Percentiles rank a stretch among this genome's conserved stretches.
phyloP scores from a whole-genome alignment of 2,797 vertebrate species.

The Sitta carolinensis region DNA sequence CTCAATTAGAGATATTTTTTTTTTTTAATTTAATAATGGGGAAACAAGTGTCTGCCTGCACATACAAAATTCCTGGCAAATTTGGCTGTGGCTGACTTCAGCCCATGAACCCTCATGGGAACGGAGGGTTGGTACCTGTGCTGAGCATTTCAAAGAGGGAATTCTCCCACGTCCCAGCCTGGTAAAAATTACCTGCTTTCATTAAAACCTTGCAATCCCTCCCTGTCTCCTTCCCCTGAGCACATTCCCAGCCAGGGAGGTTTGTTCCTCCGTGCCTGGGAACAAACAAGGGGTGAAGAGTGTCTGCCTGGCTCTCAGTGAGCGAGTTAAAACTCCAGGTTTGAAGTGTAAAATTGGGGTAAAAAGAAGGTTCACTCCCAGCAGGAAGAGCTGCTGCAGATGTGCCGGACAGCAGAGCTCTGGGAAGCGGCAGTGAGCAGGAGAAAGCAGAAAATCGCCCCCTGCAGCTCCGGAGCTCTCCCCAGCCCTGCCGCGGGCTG shows the following conservation, averaged over 20 bases:
- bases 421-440: background rate
- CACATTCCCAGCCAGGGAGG: background rate
- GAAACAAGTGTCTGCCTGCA: slow-evolving; percentile 1
- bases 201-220: background rate
- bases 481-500: background rate
- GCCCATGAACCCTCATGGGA: background rate
- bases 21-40: background rate
- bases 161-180: background rate
- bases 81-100: slow-evolving; percentile 16
- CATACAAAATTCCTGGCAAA: background rate
- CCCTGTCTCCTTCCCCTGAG: background rate
- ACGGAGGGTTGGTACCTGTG: background rate
- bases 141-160: slow-evolving; percentile 10
- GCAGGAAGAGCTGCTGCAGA: background rate
- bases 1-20: background rate
- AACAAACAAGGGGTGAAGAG: background rate
- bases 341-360: background rate
- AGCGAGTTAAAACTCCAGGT: background rate
- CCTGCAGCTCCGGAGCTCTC: background rate
- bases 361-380: accelerated
- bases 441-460: background rate
- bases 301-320: no score
- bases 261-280: background rate
- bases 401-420: background rate
- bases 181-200: background rate